A percentile compares a stretch with the other conserved stretches of the same genome.
Conservation (phyloP, 2,888 invertebrate genomes). For the Chymomyza caudatula region DNA sequence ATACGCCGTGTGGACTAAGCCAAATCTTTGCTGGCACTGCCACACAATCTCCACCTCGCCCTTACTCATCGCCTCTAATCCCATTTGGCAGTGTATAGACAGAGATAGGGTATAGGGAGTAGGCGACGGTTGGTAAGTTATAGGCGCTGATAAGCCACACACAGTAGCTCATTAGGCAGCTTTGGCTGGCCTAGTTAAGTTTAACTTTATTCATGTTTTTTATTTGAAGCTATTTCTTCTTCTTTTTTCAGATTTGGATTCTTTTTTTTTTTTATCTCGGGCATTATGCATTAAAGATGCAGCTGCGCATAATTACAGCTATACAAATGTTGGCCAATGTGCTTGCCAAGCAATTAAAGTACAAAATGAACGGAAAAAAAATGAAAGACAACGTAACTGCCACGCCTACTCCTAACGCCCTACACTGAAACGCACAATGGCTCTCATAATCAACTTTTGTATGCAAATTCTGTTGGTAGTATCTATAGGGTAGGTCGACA, state of each 20-base stretch:
- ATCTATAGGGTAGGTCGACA: not conserved
- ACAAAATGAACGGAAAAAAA: not conserved
- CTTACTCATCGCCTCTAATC: too few relatives aligned
- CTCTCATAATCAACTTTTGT: slow-evolving; percentile 33
- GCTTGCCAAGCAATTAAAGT: slow-evolving; percentile 32
- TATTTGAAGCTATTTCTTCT: not conserved
- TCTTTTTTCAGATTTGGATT: not conserved
- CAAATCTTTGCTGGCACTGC: slow-evolving; percentile 8
- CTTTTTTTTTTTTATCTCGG: slow-evolving; percentile 16
- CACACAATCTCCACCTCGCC: not conserved
- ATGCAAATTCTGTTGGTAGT: slow-evolving; percentile 12
- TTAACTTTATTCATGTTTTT: not conserved
- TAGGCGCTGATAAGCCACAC: not conserved
- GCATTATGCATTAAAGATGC: slow-evolving; percentile 29
- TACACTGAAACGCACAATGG: not conserved
- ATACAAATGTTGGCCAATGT: not conserved
- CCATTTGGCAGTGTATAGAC: not conserved
- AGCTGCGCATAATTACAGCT: slow-evolving; percentile 1
- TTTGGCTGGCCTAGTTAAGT: slow-evolving; percentile 7
- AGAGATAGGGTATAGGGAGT: not conserved
- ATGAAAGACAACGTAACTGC: slow-evolving; percentile 10
- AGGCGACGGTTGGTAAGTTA: not conserved
- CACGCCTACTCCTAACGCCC: not conserved
- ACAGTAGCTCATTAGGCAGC: slow-evolving; percentile 1
- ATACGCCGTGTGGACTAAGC: slow-evolving; percentile 36